Conservation (phyloP, 2,797 vertebrate species). For the Takifugu ocellatus region DNA sequence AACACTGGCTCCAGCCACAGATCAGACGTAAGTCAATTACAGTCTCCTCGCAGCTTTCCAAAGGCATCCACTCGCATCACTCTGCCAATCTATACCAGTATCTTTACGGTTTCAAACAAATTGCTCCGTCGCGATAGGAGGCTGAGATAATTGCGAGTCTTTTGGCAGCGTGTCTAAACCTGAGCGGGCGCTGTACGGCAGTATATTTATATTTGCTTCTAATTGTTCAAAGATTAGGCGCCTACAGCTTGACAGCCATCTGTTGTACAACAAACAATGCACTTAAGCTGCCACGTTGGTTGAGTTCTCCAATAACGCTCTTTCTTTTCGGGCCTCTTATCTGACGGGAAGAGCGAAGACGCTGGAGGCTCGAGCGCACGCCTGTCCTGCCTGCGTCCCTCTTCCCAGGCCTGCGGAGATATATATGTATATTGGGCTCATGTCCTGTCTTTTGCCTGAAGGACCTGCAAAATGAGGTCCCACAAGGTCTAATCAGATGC, state of each 20-base stretch:
- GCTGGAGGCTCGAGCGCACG: neutral
- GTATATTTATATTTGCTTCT: conserved; percentile 21
- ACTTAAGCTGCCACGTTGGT: conserved; percentile 7
- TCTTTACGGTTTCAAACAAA: conserved; percentile 3
- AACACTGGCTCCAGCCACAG: too few species aligned
- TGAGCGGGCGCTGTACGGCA: conserved; percentile 25
- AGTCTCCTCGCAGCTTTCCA: too few species aligned
- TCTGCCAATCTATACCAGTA: conserved; percentile 1
- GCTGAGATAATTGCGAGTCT: conserved; percentile 23
- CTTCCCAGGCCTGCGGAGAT: neutral
- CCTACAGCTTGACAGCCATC: conserved; percentile 23
- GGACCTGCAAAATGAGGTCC: neutral
- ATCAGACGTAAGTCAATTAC: too few species aligned
- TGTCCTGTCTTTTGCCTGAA: neutral
- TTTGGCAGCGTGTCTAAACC: conserved; percentile 37
- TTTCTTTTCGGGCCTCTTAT: neutral
- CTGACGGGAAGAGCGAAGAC: neutral
- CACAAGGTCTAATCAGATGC: neutral
- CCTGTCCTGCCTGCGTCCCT: neutral
- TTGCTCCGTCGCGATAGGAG: conserved; percentile 16
- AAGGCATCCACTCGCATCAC: neutral
- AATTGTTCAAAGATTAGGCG: conserved; percentile 36
- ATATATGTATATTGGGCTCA: too few species aligned
- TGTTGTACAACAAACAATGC: conserved; percentile 13
- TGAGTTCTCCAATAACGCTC: neutral